Conservation (phyloP, 2,888 invertebrate species). For the Trilocha varians region DNA sequence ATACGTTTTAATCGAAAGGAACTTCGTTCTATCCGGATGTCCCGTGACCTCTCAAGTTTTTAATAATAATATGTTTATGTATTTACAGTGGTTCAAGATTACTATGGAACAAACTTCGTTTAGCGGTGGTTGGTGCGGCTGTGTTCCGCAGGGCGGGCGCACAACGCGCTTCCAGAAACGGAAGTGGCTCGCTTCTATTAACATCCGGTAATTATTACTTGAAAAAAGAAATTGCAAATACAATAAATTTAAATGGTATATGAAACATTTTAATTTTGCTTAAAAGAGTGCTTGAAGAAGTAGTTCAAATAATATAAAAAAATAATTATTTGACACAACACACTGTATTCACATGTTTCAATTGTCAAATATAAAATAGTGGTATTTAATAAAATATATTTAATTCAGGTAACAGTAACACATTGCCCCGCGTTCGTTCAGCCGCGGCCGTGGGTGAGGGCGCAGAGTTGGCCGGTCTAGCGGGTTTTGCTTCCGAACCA, state of each 20-base stretch:
- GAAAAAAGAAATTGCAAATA: no score
- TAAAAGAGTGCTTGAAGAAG: no score
- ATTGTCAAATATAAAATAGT: no score
- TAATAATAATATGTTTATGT: neutral
- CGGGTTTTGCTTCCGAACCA: slow-evolving; percentile 43
- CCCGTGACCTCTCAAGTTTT: no score
- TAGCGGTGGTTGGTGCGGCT: slow-evolving; percentile 92
- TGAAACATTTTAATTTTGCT: no score
- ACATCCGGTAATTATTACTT: neutral
- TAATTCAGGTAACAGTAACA: slow-evolving; percentile 37
- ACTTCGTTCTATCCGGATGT: no score
- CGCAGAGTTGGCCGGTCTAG: slow-evolving; percentile 77
- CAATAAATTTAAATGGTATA: no score
- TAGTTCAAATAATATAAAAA: no score
- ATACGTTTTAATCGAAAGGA: no score
- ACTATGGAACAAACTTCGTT: slow-evolving; percentile 94
- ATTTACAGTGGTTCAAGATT: slow-evolving; percentile 81
- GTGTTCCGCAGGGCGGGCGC: slow-evolving; percentile 87
- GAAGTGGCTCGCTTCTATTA: slow-evolving; percentile 23
- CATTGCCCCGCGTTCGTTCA: slow-evolving; percentile 75
- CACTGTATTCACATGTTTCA: no score
- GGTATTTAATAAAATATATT: no score
- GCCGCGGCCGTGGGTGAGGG: slow-evolving; percentile 90
- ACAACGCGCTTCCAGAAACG: slow-evolving; percentile 42
- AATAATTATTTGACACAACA: no score